Percentiles rank a stretch among this genome's conserved stretches.
These are phyloP conservation scores for Amazona guildingii DNA, from an alignment of 2,113 vertebrate species.

Conservation along the genomic window DNA sequence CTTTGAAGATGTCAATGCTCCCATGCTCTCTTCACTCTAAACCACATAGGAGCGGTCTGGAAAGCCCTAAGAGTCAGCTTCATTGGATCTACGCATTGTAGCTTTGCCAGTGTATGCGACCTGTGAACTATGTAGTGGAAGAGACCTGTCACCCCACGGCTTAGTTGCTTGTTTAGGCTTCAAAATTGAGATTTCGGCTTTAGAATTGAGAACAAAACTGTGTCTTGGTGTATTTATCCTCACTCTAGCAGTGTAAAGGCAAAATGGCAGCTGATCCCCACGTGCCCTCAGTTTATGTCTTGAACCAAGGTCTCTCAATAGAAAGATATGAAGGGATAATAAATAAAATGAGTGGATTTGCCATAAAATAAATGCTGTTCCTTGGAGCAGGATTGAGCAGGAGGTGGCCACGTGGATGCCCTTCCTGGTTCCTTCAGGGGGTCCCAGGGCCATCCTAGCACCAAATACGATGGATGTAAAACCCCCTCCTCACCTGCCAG, in stretches of 20 bases:
- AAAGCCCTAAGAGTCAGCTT: neutral
- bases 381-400: neutral
- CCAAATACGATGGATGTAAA: accelerated
- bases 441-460: accelerated
- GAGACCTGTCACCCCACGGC: accelerated
- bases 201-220: accelerated
- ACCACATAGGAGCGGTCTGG: accelerated
- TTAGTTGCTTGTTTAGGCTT: neutral
- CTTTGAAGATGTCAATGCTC: neutral
- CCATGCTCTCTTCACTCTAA: accelerated
- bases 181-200: neutral
- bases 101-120: accelerated
- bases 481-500: neutral
- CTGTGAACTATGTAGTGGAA: accelerated
- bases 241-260: neutral
- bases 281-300: neutral
- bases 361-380: accelerated
- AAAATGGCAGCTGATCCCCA: accelerated
- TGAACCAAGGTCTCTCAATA: accelerated
- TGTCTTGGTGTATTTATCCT: too few species aligned
- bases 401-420: accelerated
- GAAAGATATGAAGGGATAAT: neutral
- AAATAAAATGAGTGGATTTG: neutral
- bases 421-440: neutral
- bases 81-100: accelerated